Evolutionary conservation across 2,113 vertebrate species (phyloP).

Genomic region (Pelvicachromis taeniatus): DNA sequence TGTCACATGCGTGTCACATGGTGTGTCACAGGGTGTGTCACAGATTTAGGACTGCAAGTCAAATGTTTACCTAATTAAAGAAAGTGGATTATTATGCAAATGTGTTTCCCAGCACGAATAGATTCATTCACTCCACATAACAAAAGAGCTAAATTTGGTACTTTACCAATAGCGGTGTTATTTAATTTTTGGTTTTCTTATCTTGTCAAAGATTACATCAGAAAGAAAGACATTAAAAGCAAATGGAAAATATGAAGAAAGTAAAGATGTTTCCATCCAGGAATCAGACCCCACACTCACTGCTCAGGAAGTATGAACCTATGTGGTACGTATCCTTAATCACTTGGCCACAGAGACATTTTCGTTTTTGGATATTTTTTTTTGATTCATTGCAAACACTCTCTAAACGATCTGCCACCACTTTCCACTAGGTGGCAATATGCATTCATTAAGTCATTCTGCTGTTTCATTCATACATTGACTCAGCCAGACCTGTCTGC

Average conservation of each 20-base stretch:
- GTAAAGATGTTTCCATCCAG: not conserved
- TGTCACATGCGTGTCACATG: not conserved
- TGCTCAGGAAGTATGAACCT: not conserved
- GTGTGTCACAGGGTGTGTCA: not conserved
- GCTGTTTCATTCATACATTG: constrained; percentile 68
- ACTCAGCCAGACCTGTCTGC: constrained; percentile 63
- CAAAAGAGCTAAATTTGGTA: not conserved
- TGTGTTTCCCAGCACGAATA: not conserved
- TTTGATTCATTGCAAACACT: not conserved
- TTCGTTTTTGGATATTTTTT: too few species aligned
- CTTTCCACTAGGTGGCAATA: constrained; percentile 26
- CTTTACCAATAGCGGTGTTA: not conserved
- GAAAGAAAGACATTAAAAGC: not conserved
- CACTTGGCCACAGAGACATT: not conserved
- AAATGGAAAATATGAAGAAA: not conserved
- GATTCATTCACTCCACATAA: not conserved
- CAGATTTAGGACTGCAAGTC: not conserved
- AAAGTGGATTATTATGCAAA: not conserved
- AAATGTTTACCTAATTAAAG: not conserved
- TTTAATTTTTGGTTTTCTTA: not conserved
- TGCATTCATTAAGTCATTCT: not conserved
- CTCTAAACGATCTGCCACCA: not conserved
- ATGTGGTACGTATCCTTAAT: not conserved
- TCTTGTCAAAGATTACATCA: not conserved
- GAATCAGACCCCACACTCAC: not conserved